Base-by-base conservation (phyloP, 2,797 vertebrate genomes). In the Steatocranus sp. region DNA sequence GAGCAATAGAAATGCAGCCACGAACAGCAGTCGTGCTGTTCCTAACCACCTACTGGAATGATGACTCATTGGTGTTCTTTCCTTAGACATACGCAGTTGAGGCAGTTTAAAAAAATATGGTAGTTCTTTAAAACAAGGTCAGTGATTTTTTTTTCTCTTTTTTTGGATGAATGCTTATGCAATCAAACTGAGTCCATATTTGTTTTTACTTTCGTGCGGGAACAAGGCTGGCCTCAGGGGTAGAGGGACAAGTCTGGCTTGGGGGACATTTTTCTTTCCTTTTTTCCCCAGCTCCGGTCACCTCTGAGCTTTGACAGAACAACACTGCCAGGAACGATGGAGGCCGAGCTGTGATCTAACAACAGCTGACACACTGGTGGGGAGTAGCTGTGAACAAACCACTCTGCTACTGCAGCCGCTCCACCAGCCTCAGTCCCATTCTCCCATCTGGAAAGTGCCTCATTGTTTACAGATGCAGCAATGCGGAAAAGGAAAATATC, bases 261-360 rank as follows among this genome's bases (percentile, higher is more conserved):
- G 5, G 54, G 91, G 88, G 90, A 82, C 80, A 56, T 81, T 82
- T 88, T 56, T 78, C 41, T 66, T 83, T 83, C 32, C 77, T 51
- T 66, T 81, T 66, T 17, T 53, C 48, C 58, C 32, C n/a, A 36
- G 81, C 77, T 66, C 7, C 34, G 79, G 83, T 93, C 93, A 91
- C 91, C 89, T 91, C 86, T 83, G 88, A 86, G 92, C 89, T 87
- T 86, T 86, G 88, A 88, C 88, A 93, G 86, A 92, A 93, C 85
- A 92, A 88, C 87, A 87, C 78, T 92, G 91, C 87, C 91, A 93
- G 84, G 79, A 92, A 87, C 81, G 78, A 92, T 88, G 86, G 86
- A 91, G 84, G 91, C 83, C 76, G 74, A 83, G 58, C 79, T 76
- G 87, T 89, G 91, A 93, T 93, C 85, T 94, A 94, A 93, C 92